phyloP scores from a whole-genome alignment of 2,113 vertebrate species.

The Falco punctatus region DNA sequence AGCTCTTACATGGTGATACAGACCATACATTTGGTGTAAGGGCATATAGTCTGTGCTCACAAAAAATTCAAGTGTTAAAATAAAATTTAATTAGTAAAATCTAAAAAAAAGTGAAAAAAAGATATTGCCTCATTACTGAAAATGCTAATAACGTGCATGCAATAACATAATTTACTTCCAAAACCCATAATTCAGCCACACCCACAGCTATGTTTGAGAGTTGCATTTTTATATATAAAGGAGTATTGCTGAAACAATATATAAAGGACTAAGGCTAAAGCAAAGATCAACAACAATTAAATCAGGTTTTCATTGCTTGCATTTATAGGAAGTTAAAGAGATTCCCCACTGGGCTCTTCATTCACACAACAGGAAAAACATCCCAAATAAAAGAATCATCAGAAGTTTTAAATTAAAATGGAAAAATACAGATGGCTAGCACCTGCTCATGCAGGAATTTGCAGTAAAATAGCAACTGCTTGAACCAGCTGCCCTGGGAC shows the following conservation, averaged over 20 bases:
- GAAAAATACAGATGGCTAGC: neutral
- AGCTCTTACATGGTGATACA: neutral
- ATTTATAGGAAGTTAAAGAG: neutral
- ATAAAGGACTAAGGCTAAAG: neutral
- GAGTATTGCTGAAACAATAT: neutral
- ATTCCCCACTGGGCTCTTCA: neutral
- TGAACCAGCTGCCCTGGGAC: neutral
- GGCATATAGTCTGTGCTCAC: neutral
- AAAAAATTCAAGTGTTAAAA: neutral
- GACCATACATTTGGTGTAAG: neutral
- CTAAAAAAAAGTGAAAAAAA: neutral
- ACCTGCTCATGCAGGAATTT: neutral
- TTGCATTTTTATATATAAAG: neutral
- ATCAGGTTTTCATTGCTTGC: neutral
- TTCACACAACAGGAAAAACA: neutral
- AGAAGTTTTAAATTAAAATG: neutral
- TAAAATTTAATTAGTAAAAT: neutral
- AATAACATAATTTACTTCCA: neutral
- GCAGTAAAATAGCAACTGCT: neutral
- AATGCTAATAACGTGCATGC: neutral
- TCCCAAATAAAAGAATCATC: neutral
- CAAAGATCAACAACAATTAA: neutral
- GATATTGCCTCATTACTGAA: neutral
- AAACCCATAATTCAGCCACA: neutral
- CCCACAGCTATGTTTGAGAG: neutral